Evolutionary conservation across 2,113 vertebrate genomes (phyloP), one percentile per base, ranked within the genome.

Genomic region (Condylura cristata): DNA sequence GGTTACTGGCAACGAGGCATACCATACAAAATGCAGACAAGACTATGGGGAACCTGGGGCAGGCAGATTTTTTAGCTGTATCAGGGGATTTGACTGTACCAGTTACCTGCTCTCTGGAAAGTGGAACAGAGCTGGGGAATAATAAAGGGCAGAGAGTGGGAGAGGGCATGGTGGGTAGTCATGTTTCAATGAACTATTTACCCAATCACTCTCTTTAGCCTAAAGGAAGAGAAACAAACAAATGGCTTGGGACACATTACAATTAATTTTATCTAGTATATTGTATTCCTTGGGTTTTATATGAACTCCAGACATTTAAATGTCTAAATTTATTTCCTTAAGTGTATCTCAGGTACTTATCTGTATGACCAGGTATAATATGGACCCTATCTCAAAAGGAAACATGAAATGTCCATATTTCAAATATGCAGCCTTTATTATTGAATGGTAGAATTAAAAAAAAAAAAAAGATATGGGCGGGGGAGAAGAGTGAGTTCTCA

Each of bases 61-160:
- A 11, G 72, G 44, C 89, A 81, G 94, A 75, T 78, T 68, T 96
- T 95, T 96, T 93, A 96, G 51, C 14, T 92, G 22, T 53, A 51
- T 91, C 74, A 72, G 72, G 97, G 96, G 97, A 92, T 44, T 96
- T 89, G 58, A 71, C 39, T 95, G 76, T 24, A 95, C 86, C 93
- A 96, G 39, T 96, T 95, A 86, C 66, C 93, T 97, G 92, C 65
- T 89, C 85, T 97, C 80, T 95, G 90, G 90, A 92, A 90, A 97
- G 72, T 93, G 91, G 58, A 97, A 78, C 95, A 80, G 65, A 60
- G 32, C 41, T 70, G 34, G 82, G 90, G 94, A 97, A 68, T 86
- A 97, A 95, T 53, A 68, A 97, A 96, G 87, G 89, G 89, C 60
- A 93, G 66, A 39, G 0, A 81, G 86, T 78, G 9, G 79, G 74